Evolutionary conservation across 2,113 vertebrate genomes (phyloP).

Genomic region (Pholis gunnellus): DNA sequence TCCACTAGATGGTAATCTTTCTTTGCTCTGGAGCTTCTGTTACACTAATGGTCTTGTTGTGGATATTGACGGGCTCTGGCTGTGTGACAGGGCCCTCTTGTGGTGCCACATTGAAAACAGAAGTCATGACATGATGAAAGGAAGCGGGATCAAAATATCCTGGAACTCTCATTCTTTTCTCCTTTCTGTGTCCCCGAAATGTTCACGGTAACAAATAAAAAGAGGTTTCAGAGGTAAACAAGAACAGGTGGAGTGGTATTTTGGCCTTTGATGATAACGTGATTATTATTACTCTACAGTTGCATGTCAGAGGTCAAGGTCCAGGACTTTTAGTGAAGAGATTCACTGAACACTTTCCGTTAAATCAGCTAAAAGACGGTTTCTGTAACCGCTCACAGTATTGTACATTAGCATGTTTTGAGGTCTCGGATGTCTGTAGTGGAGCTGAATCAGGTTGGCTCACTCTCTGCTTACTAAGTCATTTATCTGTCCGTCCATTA

Average conservation of each 20-base stretch:
- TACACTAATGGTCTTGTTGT: background rate
- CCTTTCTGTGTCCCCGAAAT: background rate
- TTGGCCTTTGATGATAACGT: background rate
- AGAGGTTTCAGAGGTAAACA: background rate
- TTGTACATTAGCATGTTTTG: conserved; percentile 7
- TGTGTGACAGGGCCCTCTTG: conserved; percentile 65
- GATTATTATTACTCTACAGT: background rate
- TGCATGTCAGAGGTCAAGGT: conserved; percentile 4
- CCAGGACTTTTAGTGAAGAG: background rate
- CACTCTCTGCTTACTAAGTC: conserved; percentile 53
- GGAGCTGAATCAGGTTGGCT: conserved; percentile 60
- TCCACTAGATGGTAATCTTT: background rate
- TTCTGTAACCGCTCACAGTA: background rate
- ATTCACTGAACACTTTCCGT: background rate
- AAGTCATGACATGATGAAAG: background rate
- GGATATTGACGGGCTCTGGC: background rate
- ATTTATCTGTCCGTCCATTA: conserved; percentile 42
- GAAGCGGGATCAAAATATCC: background rate
- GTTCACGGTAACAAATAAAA: background rate
- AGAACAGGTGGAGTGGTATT: background rate
- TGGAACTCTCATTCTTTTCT: background rate
- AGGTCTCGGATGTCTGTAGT: conserved; percentile 29
- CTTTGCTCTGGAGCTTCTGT: background rate
- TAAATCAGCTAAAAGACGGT: background rate
- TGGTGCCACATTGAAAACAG: conserved; percentile 39